Evolutionary conservation across 2,113 vertebrate genomes (phyloP), one percentile per base, ranked within the genome.

Genomic region (Melanerpes formicivorus): DNA sequence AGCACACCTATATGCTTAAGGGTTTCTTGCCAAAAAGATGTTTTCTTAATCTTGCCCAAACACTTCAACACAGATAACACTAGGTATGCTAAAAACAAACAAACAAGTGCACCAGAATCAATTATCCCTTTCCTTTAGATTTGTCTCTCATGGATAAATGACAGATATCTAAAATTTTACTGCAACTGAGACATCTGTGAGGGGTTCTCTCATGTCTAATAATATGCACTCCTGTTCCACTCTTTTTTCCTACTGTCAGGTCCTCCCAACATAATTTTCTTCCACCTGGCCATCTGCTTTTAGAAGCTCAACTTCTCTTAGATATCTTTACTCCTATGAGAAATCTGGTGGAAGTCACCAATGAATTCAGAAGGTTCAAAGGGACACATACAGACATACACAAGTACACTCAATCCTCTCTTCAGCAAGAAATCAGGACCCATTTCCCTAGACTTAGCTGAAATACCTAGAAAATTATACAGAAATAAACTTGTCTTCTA

Each of bases 211-310:
- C 25, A 62, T 88, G 80, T 86, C 85, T 72, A 82, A 62, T 78
- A 75, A 91, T 11, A 3, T 42, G 3, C 26, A 64, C 22, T 78
- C 65, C 65, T 4, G 0, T 75, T 94, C 66, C 75, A 25, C 6
- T 75, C 65, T 94, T 88, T 93, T 44, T 88, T 62, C 32, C 21
- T 56, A 34, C 65, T 90, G 65, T 82, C 93, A 93, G 65, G 34
- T 86, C 50, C 40, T 93, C 58, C 60, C 22, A 91, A 50, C 13
- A 34, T 40, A 4, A n/a, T 84, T 91, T 85, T 88, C 30, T 83
- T 93, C 40, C 54, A 88, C 85, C 69, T 88, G 58, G 44, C 30
- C 92, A 90, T 88, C 85, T 94, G 88, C 69, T 91, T 94, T 74
- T 71, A 86, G 73, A 80, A 86, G 18, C 62, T 85, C 84, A 46